Percentiles rank a stretch among this genome's conserved stretches.
These are phyloP conservation scores for Chamaea fasciata DNA, from an alignment of 2,113 vertebrate genomes.

Conservation along the genomic window DNA sequence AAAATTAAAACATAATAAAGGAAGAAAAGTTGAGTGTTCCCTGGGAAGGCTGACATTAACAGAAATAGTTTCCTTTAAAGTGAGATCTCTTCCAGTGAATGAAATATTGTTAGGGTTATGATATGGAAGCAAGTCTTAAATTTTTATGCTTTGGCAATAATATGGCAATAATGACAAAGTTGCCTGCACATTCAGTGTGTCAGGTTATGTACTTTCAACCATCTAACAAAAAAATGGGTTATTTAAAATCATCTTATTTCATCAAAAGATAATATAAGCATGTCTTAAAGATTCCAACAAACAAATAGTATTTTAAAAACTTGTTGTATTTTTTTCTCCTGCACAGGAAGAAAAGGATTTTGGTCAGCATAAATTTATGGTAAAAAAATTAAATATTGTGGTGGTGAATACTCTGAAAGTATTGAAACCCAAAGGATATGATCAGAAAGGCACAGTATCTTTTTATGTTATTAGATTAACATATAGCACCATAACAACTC, in stretches of 20 bases:
- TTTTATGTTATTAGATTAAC: neutral
- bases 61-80: neutral
- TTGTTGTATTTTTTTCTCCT: neutral
- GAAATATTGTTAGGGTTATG: neutral
- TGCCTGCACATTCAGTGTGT: constrained; percentile 5
- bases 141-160: neutral
- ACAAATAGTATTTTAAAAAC: neutral
- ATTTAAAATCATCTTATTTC: neutral
- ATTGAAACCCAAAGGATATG: neutral
- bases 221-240: neutral
- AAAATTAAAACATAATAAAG: neutral
- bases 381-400: neutral
- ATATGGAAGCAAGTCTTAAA: neutral
- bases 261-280: neutral
- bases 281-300: neutral
- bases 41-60: neutral
- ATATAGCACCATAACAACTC: neutral
- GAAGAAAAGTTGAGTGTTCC: neutral
- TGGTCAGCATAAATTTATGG: neutral
- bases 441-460: neutral
- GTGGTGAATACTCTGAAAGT: neutral
- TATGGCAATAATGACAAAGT: neutral
- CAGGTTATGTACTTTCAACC: constrained; percentile 13
- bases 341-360: neutral
- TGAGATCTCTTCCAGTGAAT: neutral